These are phyloP conservation scores for Noturus placidus DNA, from an alignment of 2,113 vertebrate species.

Conservation along the genomic window DNA sequence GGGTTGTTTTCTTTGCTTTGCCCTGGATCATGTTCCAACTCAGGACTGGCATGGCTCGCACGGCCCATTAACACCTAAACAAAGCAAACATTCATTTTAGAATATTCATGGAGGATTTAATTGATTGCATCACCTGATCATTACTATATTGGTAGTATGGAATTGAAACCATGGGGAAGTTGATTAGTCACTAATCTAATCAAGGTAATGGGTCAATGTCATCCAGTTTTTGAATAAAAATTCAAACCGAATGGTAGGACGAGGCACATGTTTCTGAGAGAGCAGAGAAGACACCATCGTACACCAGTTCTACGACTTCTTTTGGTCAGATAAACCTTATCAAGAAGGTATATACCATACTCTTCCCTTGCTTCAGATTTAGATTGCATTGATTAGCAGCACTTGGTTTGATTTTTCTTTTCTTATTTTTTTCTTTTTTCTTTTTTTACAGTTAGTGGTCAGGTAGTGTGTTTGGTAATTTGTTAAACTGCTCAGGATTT, in stretches of 20 bases:
- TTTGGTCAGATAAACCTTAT: neutral
- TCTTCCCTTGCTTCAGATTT: neutral
- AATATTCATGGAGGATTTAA: neutral
- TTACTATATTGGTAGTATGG: neutral
- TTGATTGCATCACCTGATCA: slow-evolving; percentile 1
- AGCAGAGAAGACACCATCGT: neutral
- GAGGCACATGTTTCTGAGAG: neutral
- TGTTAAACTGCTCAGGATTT: neutral
- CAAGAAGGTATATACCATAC: slow-evolving; percentile 5
- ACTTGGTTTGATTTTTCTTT: neutral
- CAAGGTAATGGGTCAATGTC: neutral
- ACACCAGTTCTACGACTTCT: neutral
- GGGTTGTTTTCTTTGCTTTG: neutral
- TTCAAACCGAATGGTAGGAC: neutral
- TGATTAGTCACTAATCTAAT: neutral
- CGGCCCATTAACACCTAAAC: neutral
- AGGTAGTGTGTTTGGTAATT: neutral
- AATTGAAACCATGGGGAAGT: neutral
- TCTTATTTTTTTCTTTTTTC: neutral
- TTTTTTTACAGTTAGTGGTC: neutral
- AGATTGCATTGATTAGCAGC: neutral
- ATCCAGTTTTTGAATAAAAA: neutral
- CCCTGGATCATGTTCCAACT: neutral
- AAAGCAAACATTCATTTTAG: neutral
- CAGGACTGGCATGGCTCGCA: neutral